Evolutionary conservation across 2,113 vertebrate genomes (phyloP).

Genomic region (Aldabrachelys gigantea): DNA sequence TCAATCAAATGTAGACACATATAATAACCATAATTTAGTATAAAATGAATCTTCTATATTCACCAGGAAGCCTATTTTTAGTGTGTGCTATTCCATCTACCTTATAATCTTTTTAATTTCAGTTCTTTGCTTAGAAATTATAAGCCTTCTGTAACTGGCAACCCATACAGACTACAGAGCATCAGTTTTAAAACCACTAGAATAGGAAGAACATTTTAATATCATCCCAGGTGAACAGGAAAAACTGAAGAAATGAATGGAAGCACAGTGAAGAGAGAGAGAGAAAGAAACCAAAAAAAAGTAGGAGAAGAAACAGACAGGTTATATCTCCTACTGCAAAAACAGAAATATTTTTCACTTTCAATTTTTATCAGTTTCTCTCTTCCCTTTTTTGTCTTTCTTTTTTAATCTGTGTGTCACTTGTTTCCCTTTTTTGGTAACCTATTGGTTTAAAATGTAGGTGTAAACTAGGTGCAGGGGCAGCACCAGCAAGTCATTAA

Average conservation of each 20-base stretch:
- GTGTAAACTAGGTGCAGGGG: not conserved
- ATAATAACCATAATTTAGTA: constrained; percentile 12
- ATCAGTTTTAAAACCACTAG: not conserved
- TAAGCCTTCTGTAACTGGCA: not conserved
- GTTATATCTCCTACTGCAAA: not conserved
- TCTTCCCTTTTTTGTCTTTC: not conserved
- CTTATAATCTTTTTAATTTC: not conserved
- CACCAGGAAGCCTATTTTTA: not conserved
- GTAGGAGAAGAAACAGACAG: not conserved
- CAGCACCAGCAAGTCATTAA: not conserved
- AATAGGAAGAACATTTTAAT: not conserved
- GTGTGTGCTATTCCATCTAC: not conserved
- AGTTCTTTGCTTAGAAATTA: constrained; percentile 20
- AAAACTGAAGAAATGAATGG: not conserved
- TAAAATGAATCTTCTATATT: not conserved
- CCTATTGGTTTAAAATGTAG: not conserved
- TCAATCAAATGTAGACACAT: not conserved
- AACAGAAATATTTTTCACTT: not conserved
- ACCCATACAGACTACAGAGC: not conserved
- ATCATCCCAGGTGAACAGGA: not conserved
- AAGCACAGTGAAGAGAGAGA: not conserved
- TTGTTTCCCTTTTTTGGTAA: not conserved
- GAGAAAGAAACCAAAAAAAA: not conserved
- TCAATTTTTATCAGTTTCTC: not conserved
- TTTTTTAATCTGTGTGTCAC: not conserved